These are phyloP conservation scores for Myzus persicae DNA, from an alignment of 1,140 invertebrate species.

Conservation along the genomic window DNA sequence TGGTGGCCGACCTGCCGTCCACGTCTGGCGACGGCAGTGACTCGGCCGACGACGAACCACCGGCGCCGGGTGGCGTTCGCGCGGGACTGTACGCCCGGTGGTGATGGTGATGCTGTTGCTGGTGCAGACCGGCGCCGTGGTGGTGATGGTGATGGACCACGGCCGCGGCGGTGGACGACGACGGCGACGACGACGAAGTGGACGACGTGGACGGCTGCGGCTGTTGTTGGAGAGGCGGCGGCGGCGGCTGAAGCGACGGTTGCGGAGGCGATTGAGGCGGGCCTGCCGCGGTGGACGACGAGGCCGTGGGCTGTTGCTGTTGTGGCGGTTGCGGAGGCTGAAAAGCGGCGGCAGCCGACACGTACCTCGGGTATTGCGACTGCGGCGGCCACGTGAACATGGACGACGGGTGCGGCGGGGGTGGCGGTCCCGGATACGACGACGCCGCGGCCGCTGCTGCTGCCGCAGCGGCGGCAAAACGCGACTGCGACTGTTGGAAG, in stretches of 20 bases:
- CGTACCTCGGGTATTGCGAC: constrained; percentile 41
- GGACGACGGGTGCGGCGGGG: constrained; percentile 5
- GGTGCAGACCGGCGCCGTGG: not conserved
- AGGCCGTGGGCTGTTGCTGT: not conserved
- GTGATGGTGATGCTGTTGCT: not conserved
- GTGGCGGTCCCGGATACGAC: not conserved
- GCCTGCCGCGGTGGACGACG: not conserved
- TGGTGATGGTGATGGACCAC: not conserved
- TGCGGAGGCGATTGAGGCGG: not conserved
- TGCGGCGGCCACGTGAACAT: constrained; percentile 40
- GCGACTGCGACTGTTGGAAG: constrained; percentile 48
- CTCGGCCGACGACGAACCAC: constrained; percentile 40
- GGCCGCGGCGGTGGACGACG: not conserved
- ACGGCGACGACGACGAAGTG: not conserved
- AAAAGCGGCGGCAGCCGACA: constrained; percentile 9
- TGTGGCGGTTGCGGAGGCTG: not conserved
- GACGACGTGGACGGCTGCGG: not conserved
- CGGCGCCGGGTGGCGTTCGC: not conserved
- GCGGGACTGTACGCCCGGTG: constrained; percentile 32
- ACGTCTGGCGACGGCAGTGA: constrained; percentile 46
- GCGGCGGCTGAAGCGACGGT: not conserved
- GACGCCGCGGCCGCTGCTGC: constrained; percentile 33
- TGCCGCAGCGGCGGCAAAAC: constrained; percentile 16
- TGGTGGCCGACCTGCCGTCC: constrained; percentile 43
- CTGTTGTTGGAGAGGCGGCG: not conserved